Evolutionary conservation across 2,113 vertebrate species (phyloP).

Genomic region (Limnothrissa miodon): DNA sequence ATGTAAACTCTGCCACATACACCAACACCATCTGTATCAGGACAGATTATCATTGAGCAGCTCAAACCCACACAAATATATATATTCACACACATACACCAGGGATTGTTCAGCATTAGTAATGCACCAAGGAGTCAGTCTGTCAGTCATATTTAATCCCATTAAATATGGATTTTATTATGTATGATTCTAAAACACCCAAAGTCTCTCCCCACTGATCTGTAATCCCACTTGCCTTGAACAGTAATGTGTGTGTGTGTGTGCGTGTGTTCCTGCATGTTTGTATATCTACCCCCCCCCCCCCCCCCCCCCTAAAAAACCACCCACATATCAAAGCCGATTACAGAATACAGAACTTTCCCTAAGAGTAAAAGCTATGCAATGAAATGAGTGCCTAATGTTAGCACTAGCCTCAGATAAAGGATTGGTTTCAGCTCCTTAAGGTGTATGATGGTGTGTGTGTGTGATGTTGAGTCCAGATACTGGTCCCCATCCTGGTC

Average conservation of each 20-base stretch:
- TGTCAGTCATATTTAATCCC: constrained; percentile 23
- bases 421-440: background rate
- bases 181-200: constrained; percentile 18
- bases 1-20: background rate
- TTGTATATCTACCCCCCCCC: background rate
- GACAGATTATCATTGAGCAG: background rate
- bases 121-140: background rate
- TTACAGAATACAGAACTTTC: background rate
- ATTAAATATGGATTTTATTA: constrained; percentile 30
- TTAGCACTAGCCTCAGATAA: background rate
- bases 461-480: background rate
- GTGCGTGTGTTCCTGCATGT: constrained; percentile 28
- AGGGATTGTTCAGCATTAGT: background rate
- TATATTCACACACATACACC: background rate
- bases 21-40: background rate
- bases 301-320: background rate
- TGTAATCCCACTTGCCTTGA: background rate
- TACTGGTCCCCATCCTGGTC: background rate
- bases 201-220: background rate
- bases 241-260: constrained; percentile 11
- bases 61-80: background rate
- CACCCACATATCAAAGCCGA: background rate
- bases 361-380: too few relatives aligned
- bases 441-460: background rate
- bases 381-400: background rate